Percentiles rank a stretch among this genome's conserved stretches.
phyloP scores from a whole-genome alignment of 2,888 invertebrate species.

The Exocentrus adspersus region DNA sequence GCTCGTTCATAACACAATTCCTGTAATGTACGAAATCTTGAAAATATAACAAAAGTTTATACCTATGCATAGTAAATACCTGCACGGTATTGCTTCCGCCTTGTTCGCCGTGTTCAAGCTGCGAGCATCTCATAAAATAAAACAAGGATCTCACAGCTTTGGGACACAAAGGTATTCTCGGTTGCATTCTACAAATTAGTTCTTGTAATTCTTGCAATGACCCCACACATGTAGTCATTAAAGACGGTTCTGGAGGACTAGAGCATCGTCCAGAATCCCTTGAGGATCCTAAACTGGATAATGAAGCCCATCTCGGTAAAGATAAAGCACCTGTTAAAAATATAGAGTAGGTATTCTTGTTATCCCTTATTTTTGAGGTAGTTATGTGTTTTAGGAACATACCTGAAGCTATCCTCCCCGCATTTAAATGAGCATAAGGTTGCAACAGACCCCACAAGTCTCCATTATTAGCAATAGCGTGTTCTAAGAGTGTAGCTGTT shows the following conservation, averaged over 20 bases:
- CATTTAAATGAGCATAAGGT: conserved; percentile 90
- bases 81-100: conserved; percentile 57
- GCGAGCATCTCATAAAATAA: conserved; percentile 93
- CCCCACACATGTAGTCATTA: conserved; percentile 90
- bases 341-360: too few relatives aligned
- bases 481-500: conserved; percentile 83
- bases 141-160: conserved; percentile 84
- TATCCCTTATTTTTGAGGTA: too few relatives aligned
- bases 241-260: conserved; percentile 71
- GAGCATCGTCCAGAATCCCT: conserved; percentile 62
- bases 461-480: conserved; percentile 85
- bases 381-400: too few relatives aligned
- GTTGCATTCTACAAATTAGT: conserved; percentile 72
- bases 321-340: conserved; percentile 87
- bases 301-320: conserved; percentile 79
- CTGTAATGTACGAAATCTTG: conserved; percentile 57
- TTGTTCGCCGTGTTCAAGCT: conserved; percentile 67
- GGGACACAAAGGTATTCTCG: conserved; percentile 66
- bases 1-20: conserved; percentile 88
- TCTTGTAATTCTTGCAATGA: conserved; percentile 82
- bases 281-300: conserved; percentile 64
- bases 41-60: background rate
- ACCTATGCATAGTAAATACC: conserved; percentile 40
- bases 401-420: conserved; percentile 88
- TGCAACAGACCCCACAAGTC: conserved; percentile 91